Percentiles rank a stretch among this genome's conserved stretches.
Evolutionary conservation across 2,113 vertebrate genomes (phyloP).

Genomic region (Agelaius tricolor): DNA sequence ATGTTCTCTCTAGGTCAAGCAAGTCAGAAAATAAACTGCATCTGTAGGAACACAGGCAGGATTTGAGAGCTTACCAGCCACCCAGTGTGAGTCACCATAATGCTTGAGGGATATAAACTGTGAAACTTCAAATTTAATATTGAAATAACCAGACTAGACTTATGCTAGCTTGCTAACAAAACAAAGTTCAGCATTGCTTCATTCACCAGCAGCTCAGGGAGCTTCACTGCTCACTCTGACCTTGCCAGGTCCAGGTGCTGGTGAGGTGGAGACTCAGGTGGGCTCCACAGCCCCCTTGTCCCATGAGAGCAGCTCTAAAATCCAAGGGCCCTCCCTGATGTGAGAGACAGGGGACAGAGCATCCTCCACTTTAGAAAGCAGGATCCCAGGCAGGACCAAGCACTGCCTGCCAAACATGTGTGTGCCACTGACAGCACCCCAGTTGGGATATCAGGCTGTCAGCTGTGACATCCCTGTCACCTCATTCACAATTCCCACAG

Average conservation of each 20-base stretch:
- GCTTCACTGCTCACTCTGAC: neutral
- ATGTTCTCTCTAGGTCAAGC: neutral
- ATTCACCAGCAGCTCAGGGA: neutral
- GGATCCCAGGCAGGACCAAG: neutral
- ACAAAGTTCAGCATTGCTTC: neutral
- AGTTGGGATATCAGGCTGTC: accelerated
- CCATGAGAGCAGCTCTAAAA: neutral
- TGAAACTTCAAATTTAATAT: constrained; percentile 22
- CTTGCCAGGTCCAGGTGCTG: neutral
- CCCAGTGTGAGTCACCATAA: neutral
- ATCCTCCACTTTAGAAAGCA: neutral
- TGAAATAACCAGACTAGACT: neutral
- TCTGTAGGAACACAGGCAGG: neutral
- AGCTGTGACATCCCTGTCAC: neutral
- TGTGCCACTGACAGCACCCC: neutral
- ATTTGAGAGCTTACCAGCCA: neutral
- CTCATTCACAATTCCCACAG: neutral
- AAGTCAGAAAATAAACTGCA: neutral
- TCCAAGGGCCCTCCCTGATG: no score
- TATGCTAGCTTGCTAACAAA: neutral
- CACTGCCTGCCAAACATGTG: neutral
- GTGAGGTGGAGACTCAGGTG: neutral
- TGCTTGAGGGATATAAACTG: neutral
- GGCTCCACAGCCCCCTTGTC: neutral
- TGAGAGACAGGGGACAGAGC: neutral